Base-by-base conservation (phyloP, 1,140 invertebrate species). In the Tribolium madens region DNA sequence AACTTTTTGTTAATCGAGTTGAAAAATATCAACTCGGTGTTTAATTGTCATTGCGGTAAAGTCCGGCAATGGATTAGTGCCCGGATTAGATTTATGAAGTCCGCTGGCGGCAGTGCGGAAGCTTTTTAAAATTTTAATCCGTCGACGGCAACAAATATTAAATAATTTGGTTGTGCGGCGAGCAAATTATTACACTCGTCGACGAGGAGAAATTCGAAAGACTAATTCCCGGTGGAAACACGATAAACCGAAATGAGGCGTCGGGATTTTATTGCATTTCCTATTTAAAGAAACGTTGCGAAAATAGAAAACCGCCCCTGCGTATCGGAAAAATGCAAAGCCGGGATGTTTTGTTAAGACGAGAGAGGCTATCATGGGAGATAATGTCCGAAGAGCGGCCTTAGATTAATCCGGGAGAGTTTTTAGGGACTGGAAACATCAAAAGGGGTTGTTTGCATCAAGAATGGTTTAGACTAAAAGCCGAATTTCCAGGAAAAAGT, bases 181-280 rank as follows among this genome's bases (percentile, higher is more conserved):
- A 57, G 57, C 57, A 64, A 64, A 64, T 64, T 26, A 26, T 26
- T 64, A 64, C 57, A 31, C 10, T 26, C 13, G n/a, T 17, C 14
- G 57, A 64, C 13, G 31, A 64, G 31, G 5, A 50, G 14, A 50
- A 50, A 50, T 14, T 50, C 48, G 6, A 50, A 64, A 42, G 57
- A 64, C 57, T 64, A 64, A 64, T 64, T 64, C 57, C n/a, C 57
- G 21, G 26, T 26, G 57, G 57, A 64, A 64, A 64, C 57, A 64
- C 57, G 57, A 64, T 64, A 64, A 64, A 64, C 57, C 57, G 57
- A 33, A 64, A 64, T 64, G 57, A 64, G 26, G 57, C 57, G 52
- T 57, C 52, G 26, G n/a, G 57, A 31, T 12, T 33, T 64, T 64
- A 64, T 64, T 64, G 26, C 57, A 64, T 64, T 64, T 64, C 57